These are phyloP conservation scores for Heliocidaris tuberculata DNA, from an alignment of 35 echinoderm and acorn worm genomes.

Conservation along the genomic window DNA sequence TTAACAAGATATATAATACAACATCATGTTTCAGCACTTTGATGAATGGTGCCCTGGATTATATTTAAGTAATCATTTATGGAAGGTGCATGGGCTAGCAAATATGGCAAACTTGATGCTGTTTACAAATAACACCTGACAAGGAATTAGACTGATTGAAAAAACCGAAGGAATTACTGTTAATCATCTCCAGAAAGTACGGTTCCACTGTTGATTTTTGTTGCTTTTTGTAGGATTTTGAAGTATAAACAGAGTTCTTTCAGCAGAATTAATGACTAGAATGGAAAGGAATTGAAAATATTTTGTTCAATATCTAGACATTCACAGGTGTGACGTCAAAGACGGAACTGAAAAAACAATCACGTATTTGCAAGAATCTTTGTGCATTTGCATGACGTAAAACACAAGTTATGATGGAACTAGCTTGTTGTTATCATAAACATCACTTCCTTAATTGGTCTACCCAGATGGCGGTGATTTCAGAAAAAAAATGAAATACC, in stretches of 20 bases:
- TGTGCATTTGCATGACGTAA: neutral
- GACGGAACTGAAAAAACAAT: neutral
- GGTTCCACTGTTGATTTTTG: neutral
- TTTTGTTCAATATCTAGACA: neutral
- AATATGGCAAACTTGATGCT: neutral
- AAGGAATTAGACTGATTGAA: neutral
- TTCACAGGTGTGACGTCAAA: neutral
- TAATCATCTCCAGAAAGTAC: neutral
- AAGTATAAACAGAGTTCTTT: neutral
- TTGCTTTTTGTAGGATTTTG: neutral
- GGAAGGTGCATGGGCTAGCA: neutral
- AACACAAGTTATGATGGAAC: neutral
- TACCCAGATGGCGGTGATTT: neutral
- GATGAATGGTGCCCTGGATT: neutral
- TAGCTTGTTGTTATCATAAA: neutral
- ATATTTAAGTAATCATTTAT: neutral
- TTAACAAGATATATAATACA: neutral
- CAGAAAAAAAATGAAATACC: neutral
- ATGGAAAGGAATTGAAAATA: no score
- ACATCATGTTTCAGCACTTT: neutral
- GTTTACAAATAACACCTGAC: neutral
- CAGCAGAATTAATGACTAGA: neutral
- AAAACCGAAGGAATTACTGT: neutral
- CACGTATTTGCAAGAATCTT: neutral
- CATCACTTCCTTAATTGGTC: neutral